Percentiles rank a stretch among this genome's conserved stretches.
These are phyloP conservation scores for Eonycteris spelaea DNA, from an alignment of 2,113 vertebrate species.

Conservation along the genomic window DNA sequence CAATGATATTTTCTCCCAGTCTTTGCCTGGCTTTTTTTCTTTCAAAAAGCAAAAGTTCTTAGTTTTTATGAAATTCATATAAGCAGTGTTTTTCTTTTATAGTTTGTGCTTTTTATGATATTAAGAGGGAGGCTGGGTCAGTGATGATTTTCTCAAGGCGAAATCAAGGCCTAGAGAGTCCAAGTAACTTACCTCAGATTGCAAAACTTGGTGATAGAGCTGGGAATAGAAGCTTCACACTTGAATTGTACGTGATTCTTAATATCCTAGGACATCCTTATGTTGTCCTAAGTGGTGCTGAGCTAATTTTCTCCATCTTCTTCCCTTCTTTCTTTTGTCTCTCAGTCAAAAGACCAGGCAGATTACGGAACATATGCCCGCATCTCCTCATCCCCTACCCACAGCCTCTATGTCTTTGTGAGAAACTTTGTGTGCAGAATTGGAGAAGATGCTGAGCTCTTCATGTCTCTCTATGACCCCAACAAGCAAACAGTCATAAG, in stretches of 20 bases:
- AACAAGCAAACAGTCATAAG: constrained; percentile 92
- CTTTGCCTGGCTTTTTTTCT: background rate
- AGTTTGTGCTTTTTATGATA: background rate
- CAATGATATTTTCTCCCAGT: background rate
- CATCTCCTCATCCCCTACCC: constrained; percentile 93
- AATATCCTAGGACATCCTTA: background rate
- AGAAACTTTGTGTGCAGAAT: constrained; percentile 98
- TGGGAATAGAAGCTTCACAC: background rate
- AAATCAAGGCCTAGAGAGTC: background rate
- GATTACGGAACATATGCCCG: constrained; percentile 91
- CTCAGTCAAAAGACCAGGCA: constrained; percentile 90
- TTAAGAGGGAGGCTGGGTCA: background rate
- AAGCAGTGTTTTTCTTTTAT: background rate
- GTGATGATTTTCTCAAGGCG: background rate
- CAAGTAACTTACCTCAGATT: background rate
- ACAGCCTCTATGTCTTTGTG: constrained; percentile 97
- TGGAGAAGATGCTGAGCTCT: constrained; percentile 97
- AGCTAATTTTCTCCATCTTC: background rate
- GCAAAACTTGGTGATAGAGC: background rate
- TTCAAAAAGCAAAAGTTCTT: background rate
- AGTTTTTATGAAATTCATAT: background rate
- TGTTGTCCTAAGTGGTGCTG: background rate
- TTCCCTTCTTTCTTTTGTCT: background rate
- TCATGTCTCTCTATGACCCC: constrained; percentile 98
- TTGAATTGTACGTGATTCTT: background rate